Evolutionary conservation across 2,113 vertebrate genomes (phyloP).

Genomic region (Tetrax tetrax): DNA sequence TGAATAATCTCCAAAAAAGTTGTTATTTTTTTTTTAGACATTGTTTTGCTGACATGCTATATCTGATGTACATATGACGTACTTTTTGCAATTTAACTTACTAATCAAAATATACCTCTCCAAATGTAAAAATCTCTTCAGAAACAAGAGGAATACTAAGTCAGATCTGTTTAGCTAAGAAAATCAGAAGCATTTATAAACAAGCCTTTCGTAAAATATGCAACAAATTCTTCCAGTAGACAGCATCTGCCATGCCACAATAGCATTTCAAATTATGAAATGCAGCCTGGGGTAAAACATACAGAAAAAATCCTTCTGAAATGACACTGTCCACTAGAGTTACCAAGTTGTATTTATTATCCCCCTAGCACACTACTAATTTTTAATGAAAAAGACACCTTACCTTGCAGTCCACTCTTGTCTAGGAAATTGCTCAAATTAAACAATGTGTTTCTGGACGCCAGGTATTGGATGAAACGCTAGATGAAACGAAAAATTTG

Average conservation of each 20-base stretch:
- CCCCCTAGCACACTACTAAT: neutral
- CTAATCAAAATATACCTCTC: neutral
- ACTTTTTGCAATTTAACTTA: neutral
- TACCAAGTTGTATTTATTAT: neutral
- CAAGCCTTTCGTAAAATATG: neutral
- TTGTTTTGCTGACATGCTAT: neutral
- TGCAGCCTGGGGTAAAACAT: neutral
- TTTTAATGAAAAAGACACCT: neutral
- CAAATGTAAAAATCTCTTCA: neutral
- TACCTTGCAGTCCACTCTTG: constrained; percentile 98
- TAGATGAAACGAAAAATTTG: constrained; percentile 62
- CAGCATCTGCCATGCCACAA: neutral
- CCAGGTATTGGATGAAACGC: constrained; percentile 97
- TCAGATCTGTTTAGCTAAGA: neutral
- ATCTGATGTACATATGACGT: neutral
- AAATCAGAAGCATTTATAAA: neutral
- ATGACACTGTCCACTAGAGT: neutral
- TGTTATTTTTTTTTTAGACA: neutral
- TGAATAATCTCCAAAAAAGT: neutral
- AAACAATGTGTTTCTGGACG: constrained; percentile 97
- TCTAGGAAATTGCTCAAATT: constrained; percentile 99
- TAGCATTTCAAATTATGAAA: neutral
- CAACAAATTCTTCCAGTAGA: neutral
- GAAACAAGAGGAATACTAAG: neutral
- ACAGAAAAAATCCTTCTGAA: neutral